Conservation (phyloP, 1,140 invertebrate genomes). For the Bombus breviceps region DNA sequence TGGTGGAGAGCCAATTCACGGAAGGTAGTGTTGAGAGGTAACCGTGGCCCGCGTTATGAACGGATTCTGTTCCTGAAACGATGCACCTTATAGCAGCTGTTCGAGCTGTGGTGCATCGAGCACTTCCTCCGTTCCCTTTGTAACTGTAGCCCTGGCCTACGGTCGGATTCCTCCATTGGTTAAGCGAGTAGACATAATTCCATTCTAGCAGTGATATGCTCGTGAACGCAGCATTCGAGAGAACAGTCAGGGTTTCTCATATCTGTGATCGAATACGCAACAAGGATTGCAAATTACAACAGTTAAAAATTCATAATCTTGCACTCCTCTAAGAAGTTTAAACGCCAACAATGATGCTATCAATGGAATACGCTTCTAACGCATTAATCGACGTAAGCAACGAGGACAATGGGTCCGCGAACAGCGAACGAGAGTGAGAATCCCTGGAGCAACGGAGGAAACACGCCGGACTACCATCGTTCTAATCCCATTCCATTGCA, state of each 20-base stretch:
- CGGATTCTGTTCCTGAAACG: conserved; percentile 38
- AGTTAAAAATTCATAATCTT: neutral
- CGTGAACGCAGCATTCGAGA: conserved; percentile 42
- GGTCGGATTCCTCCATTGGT: conserved; percentile 43
- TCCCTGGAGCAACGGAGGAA: neutral
- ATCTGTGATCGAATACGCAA: neutral
- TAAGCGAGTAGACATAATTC: conserved; percentile 40
- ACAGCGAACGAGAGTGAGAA: neutral
- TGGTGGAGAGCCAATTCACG: neutral
- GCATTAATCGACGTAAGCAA: neutral
- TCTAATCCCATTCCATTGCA: conserved; percentile 70
- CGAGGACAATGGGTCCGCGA: no score
- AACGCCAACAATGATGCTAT: neutral
- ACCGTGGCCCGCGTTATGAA: neutral
- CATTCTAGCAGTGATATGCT: conserved; percentile 52
- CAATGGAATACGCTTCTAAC: no score
- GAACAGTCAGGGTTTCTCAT: conserved; percentile 52
- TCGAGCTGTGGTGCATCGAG: conserved; percentile 1
- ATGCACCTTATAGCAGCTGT: conserved; percentile 33
- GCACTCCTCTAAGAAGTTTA: neutral
- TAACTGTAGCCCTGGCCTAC: conserved; percentile 34
- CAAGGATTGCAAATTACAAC: neutral
- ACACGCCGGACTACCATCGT: conserved; percentile 22
- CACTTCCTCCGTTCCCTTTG: conserved; percentile 13
- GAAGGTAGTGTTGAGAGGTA: neutral